Evolutionary conservation across 2,113 vertebrate genomes (phyloP).

Genomic region (Tiliqua scincoides): DNA sequence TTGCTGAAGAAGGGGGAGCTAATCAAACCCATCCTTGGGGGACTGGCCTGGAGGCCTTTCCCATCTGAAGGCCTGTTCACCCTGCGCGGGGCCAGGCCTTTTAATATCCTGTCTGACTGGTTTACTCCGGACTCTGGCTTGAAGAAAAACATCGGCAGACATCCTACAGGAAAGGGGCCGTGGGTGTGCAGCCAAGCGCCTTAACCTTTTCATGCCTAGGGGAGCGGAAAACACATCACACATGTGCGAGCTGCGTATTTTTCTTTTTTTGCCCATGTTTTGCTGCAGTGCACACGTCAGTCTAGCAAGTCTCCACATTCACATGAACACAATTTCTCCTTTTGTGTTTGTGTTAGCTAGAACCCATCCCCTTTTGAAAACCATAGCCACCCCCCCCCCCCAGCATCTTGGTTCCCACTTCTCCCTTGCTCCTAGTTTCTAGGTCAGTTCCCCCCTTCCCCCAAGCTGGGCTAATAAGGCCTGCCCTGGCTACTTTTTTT

Average conservation of each 20-base stretch:
- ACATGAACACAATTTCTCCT: neutral
- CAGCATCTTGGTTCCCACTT: neutral
- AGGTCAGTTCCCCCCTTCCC: neutral
- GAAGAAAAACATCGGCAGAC: slow-evolving; percentile 68
- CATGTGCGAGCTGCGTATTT: neutral
- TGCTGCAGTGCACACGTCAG: neutral
- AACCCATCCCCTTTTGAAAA: neutral
- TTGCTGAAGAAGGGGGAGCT: neutral
- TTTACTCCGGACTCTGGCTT: slow-evolving; percentile 59
- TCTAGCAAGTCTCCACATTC: neutral
- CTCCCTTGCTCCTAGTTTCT: neutral
- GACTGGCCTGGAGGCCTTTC: slow-evolving; percentile 17
- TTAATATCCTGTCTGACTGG: slow-evolving; percentile 73
- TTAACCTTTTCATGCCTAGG: slow-evolving; percentile 64
- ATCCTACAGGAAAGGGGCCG: slow-evolving; percentile 57
- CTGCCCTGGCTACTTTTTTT: too few relatives aligned
- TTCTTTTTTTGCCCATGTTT: neutral
- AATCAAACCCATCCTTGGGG: slow-evolving; percentile 39
- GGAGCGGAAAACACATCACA: slow-evolving; percentile 13
- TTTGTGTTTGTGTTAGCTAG: neutral
- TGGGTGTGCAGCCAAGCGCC: slow-evolving; percentile 37
- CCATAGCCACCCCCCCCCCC: too few relatives aligned
- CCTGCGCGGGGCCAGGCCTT: slow-evolving; percentile 47
- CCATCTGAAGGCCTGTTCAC: slow-evolving; percentile 12
- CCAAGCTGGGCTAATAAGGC: neutral